phyloP scores from a whole-genome alignment of 2,888 invertebrate species.

The Neelides folsomi region DNA sequence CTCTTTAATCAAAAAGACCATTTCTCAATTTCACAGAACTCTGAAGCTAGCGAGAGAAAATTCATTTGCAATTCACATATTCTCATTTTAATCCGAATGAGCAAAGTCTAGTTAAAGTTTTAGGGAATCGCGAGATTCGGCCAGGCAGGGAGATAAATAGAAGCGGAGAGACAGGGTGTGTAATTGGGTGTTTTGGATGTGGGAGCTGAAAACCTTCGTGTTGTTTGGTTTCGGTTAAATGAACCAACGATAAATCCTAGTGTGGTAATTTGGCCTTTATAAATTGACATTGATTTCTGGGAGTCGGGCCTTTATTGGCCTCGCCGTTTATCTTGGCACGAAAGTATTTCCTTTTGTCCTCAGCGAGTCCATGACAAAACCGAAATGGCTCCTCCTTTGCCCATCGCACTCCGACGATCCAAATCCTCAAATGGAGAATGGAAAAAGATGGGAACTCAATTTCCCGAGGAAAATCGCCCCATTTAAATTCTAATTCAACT shows the following conservation, averaged over 20 bases:
- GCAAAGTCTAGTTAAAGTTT: conserved; percentile 1
- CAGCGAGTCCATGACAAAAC: no score
- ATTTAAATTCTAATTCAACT: no score
- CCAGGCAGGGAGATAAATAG: background rate
- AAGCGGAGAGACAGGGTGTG: background rate
- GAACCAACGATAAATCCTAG: conserved; percentile 8
- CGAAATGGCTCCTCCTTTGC: no score
- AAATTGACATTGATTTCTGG: conserved; percentile 11
- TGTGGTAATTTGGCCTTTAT: conserved; percentile 11
- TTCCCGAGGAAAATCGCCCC: no score
- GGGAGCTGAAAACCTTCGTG: background rate
- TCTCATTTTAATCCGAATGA: background rate
- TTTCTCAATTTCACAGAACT: no score
- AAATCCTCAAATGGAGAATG: no score
- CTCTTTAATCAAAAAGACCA: no score
- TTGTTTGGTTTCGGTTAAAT: conserved; percentile 3
- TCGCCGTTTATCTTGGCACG: background rate
- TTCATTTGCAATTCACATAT: no score
- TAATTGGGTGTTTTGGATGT: conserved; percentile 1
- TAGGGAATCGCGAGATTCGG: background rate
- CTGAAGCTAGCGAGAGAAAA: no score
- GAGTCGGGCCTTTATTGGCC: background rate
- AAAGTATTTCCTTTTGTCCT: no score
- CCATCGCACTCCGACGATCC: no score
- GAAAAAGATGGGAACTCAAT: no score